A percentile compares a stretch with the other conserved stretches of the same genome.
Evolutionary conservation across 2,797 vertebrate species (phyloP).

Genomic region (Bothrops alternatus): DNA sequence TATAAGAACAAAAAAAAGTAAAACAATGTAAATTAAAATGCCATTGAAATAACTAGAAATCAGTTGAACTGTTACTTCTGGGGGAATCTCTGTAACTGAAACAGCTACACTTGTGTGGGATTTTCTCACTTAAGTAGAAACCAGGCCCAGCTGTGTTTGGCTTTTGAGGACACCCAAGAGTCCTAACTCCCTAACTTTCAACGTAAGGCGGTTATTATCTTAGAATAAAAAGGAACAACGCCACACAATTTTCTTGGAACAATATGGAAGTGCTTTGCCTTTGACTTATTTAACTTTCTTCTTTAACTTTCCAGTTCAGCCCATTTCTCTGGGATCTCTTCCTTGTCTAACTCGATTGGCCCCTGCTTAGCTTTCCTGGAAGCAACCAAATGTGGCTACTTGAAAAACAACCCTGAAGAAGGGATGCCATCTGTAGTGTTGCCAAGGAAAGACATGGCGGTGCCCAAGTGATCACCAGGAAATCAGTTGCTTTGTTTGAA

Average conservation of each 20-base stretch:
- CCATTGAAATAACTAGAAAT: not conserved
- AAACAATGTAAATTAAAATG: not conserved
- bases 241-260: not conserved
- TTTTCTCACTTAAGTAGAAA: not conserved
- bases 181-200: not conserved
- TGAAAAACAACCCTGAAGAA: not conserved
- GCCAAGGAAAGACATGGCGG: not conserved
- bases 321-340: not conserved
- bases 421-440: not conserved
- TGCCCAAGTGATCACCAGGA: not conserved
- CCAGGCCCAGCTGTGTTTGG: not conserved
- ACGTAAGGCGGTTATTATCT: not conserved
- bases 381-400: not conserved
- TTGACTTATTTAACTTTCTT: not conserved
- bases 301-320: not conserved
- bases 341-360: not conserved
- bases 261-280: not conserved
- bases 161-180: not conserved
- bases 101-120: not conserved
- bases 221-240: not conserved
- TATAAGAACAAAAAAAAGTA: not conserved
- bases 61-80: not conserved
- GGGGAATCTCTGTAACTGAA: not conserved
- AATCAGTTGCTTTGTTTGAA: not conserved
- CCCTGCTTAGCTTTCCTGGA: not conserved